Percentiles rank a stretch among this genome's conserved stretches.
phyloP scores from a whole-genome alignment of 2,888 invertebrate species.

The Polymixis flavicincta region DNA sequence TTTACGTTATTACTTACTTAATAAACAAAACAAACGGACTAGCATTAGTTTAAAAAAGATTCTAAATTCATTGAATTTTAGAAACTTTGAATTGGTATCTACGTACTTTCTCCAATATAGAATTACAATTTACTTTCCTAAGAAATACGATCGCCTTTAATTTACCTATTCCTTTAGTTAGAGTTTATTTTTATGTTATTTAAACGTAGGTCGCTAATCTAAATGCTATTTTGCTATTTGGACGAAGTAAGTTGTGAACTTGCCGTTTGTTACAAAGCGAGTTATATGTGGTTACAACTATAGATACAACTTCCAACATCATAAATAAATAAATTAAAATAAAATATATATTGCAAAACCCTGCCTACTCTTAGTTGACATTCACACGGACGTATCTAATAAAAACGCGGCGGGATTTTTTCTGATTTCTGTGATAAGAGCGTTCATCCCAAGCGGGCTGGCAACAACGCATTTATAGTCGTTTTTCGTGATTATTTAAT shows the following conservation, averaged over 20 bases:
- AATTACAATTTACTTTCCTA: slow-evolving; percentile 15
- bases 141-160: background rate
- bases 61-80: slow-evolving; percentile 2
- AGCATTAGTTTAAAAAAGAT: background rate
- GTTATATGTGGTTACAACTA: too few species aligned
- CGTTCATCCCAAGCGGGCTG: too few species aligned
- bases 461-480: too few species aligned
- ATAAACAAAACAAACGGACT: slow-evolving; percentile 4
- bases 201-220: background rate
- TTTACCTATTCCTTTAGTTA: background rate
- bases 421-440: too few species aligned
- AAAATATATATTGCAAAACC: background rate
- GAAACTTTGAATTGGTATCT: slow-evolving; percentile 23
- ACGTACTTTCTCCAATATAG: background rate
- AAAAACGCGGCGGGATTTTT: too few species aligned
- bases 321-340: too few species aligned
- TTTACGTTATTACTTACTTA: background rate
- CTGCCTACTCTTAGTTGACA: background rate
- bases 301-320: too few species aligned
- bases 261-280: slow-evolving; percentile 2
- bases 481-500: too few species aligned
- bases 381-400: too few species aligned
- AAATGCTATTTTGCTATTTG: slow-evolving; percentile 11
- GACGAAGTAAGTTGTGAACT: slow-evolving; percentile 13
- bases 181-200: background rate